Percentiles rank a stretch among this genome's conserved stretches.
Conservation (phyloP, 2,113 vertebrate genomes). For the Agelaius phoeniceus region DNA sequence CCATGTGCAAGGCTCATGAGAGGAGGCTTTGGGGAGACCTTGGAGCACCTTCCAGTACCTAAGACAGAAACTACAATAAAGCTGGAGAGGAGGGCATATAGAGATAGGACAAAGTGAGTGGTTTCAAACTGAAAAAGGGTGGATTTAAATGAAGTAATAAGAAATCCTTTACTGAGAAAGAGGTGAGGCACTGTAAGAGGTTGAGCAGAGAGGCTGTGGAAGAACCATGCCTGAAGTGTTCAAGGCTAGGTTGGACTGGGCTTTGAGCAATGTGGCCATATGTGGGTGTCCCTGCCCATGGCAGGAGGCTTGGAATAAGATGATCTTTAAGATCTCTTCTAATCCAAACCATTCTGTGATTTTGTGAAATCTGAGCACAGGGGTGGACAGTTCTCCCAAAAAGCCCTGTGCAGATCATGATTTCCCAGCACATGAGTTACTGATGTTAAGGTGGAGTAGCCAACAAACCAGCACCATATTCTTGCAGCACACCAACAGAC, state of each 20-base stretch:
- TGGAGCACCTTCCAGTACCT: neutral
- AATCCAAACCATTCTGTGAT: neutral
- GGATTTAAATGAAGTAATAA: neutral
- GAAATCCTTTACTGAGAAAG: neutral
- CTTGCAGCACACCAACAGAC: neutral
- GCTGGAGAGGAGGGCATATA: neutral
- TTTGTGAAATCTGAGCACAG: neutral
- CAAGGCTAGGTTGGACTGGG: neutral
- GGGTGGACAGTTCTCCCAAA: neutral
- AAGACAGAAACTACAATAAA: neutral
- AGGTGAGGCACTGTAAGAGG: neutral
- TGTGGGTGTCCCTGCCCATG: rapidly evolving
- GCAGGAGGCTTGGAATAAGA: neutral
- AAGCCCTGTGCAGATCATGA: rapidly evolving
- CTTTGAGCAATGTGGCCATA: neutral
- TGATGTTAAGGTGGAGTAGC: neutral
- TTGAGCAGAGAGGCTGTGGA: neutral
- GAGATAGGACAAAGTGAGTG: neutral
- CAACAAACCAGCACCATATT: neutral
- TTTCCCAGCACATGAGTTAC: neutral
- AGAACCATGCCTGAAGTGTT: neutral
- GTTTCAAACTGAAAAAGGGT: neutral
- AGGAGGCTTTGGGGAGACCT: neutral
- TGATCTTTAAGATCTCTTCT: neutral
- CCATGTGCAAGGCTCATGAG: neutral